Evolutionary conservation across 2,888 invertebrate species (phyloP).

Genomic region (Coenonympha arcania): DNA sequence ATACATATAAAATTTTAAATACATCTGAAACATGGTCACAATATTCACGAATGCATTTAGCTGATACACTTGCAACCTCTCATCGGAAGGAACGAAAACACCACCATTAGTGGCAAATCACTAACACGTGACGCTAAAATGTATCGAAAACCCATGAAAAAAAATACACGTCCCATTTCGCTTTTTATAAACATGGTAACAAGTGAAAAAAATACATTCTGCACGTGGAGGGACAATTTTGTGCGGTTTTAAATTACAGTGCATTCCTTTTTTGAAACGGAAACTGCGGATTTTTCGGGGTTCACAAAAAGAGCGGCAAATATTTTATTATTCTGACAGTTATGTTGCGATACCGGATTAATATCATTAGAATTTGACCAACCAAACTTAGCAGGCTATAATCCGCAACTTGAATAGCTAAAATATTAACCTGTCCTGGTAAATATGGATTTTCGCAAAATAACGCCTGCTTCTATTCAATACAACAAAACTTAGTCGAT

Average conservation of each 20-base stretch:
- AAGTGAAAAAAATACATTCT: slow-evolving; percentile 45
- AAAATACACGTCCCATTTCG: slow-evolving; percentile 29
- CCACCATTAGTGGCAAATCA: slow-evolving; percentile 65
- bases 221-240: slow-evolving; percentile 63
- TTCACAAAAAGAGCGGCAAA: slow-evolving; percentile 42
- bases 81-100: slow-evolving; percentile 53
- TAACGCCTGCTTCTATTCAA: too few relatives aligned
- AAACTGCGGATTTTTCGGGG: slow-evolving; percentile 58
- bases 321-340: slow-evolving; percentile 40
- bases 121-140: slow-evolving; percentile 55
- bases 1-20: background rate
- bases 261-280: slow-evolving; percentile 60
- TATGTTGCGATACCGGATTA: slow-evolving; percentile 28
- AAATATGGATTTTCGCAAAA: too few relatives aligned
- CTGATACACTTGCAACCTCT: slow-evolving; percentile 35
- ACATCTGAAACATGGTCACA: slow-evolving; percentile 14
- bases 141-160: slow-evolving; percentile 40
- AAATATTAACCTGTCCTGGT: too few relatives aligned
- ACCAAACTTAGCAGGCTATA: too few relatives aligned
- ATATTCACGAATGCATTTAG: slow-evolving; percentile 16
- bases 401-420: too few relatives aligned
- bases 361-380: background rate
- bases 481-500: too few relatives aligned
- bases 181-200: slow-evolving; percentile 46
- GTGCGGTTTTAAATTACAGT: slow-evolving; percentile 66